Conservation (phyloP, 2,888 invertebrate genomes). For the Limulus polyphemus region DNA sequence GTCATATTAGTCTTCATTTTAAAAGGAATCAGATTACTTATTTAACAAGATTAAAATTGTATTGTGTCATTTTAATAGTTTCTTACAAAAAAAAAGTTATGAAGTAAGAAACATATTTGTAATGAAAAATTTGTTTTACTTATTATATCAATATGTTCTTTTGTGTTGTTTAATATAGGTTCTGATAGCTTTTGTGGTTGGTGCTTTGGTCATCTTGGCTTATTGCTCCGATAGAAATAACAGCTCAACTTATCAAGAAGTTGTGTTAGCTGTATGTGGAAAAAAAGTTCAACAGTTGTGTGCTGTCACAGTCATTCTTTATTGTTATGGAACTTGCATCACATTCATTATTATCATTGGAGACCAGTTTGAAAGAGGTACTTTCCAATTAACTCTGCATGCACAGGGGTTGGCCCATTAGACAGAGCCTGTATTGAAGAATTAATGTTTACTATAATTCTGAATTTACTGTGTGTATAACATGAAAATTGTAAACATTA, state of each 20-base stretch:
- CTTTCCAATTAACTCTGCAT: not conserved
- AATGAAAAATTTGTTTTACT: too few relatives aligned
- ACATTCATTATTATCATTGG: conserved; percentile 51
- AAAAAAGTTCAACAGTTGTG: conserved; percentile 29
- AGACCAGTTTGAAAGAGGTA: conserved; percentile 45
- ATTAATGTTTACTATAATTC: too few relatives aligned
- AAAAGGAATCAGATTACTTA: too few relatives aligned
- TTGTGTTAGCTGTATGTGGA: conserved; percentile 23
- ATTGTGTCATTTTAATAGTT: too few relatives aligned
- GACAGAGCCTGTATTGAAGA: too few relatives aligned
- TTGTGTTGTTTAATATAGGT: conserved; percentile 30
- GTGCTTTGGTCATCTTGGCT: conserved; percentile 44
- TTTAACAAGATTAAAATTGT: too few relatives aligned
- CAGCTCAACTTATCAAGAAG: conserved; percentile 35
- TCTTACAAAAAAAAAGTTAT: too few relatives aligned
- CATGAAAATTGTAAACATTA: too few relatives aligned
- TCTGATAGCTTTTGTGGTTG: conserved; percentile 40
- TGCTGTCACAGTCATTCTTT: conserved; percentile 42
- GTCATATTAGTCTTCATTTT: too few relatives aligned
- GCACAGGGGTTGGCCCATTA: too few relatives aligned
- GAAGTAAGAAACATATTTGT: too few relatives aligned
- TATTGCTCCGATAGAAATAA: conserved; percentile 42
- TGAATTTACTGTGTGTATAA: not conserved
- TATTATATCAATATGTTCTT: too few relatives aligned
- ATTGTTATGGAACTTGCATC: conserved; percentile 50